These are phyloP conservation scores for Anguilla marmorata DNA, from an alignment of 2,797 vertebrate genomes.

Conservation along the genomic window DNA sequence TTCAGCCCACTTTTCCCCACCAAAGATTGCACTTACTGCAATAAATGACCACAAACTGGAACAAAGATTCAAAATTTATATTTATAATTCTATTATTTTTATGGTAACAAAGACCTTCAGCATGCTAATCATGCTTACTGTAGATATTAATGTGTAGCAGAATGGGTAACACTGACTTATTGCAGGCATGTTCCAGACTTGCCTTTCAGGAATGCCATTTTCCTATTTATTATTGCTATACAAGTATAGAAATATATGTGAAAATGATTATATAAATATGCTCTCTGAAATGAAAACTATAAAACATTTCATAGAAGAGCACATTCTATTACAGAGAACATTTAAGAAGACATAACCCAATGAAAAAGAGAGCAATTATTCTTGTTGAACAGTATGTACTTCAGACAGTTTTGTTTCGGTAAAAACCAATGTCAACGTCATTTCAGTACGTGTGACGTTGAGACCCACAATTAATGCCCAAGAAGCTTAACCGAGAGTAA, in stretches of 20 bases:
- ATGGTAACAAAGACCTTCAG: neutral
- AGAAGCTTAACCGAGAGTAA: conserved; percentile 38
- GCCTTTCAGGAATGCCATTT: too few relatives aligned
- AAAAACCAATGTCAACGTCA: conserved; percentile 50
- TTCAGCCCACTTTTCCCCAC: neutral
- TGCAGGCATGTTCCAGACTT: neutral
- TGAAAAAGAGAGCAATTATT: conserved; percentile 2
- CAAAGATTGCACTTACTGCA: neutral
- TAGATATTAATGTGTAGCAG: neutral
- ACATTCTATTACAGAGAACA: neutral
- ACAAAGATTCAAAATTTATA: too few relatives aligned
- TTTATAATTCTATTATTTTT: neutral
- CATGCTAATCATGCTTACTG: neutral
- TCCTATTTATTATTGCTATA: too few relatives aligned
- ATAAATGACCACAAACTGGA: too few relatives aligned
- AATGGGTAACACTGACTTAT: neutral
- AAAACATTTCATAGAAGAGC: neutral
- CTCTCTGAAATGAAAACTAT: too few relatives aligned
- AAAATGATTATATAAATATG: too few relatives aligned
- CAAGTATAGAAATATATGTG: too few relatives aligned
- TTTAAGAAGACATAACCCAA: neutral
- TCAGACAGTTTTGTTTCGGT: conserved; percentile 44
- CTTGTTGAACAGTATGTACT: neutral
- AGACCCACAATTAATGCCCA: conserved; percentile 55
- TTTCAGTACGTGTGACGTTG: conserved; percentile 72